Base-by-base conservation (phyloP, 2,888 invertebrate species). In the Polia nebulosa region DNA sequence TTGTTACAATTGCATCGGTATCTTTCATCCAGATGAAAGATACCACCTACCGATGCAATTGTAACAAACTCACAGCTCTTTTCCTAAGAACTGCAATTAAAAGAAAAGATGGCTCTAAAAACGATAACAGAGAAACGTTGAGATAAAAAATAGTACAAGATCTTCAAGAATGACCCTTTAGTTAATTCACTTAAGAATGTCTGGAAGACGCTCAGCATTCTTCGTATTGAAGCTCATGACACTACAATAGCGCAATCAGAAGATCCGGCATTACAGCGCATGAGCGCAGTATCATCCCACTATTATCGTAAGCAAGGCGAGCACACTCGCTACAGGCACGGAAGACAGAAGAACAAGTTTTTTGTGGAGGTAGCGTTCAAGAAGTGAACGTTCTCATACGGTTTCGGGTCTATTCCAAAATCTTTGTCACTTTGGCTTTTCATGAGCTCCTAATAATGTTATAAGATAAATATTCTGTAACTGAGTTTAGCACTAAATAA, bases 221-320 rank as follows among this genome's bases (percentile, higher is more conserved):
- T 32, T 25, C 61, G 4, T 53, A 45, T 36, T n/a, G 32, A 44
- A 22, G 53, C 56, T 61, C 61, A 68, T 59, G 36, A 52, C 53
- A 45, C 53, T 55, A 59, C 47, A 78, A 67, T 52, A 49, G 64
- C 41, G 72, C 69, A 79, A 79, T 82, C 72, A 72, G 39, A 67
- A 53, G 53, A 61, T 5, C 51, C 49, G 51, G 53, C 57, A 25
- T 58, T 55, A 58, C 49, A 56, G 65, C 52, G 60, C 53, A 56
- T 55, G 45, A 56, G 65, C 52, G 60, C 53, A 56, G 45, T 39
- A 62, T 76, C 68, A 56, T 68, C 52, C 59, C 41, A 60, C 58
- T 57, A 75, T 74, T 61, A 74, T 61, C n/a, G 52, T 57, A 39
- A 76, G 68, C 65, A n/a, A 27, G 44, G 13, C 34, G 25, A 25